Evolutionary conservation across 2,797 vertebrate genomes (phyloP), one percentile per base, ranked within the genome.

Genomic region (Platalea minor): DNA sequence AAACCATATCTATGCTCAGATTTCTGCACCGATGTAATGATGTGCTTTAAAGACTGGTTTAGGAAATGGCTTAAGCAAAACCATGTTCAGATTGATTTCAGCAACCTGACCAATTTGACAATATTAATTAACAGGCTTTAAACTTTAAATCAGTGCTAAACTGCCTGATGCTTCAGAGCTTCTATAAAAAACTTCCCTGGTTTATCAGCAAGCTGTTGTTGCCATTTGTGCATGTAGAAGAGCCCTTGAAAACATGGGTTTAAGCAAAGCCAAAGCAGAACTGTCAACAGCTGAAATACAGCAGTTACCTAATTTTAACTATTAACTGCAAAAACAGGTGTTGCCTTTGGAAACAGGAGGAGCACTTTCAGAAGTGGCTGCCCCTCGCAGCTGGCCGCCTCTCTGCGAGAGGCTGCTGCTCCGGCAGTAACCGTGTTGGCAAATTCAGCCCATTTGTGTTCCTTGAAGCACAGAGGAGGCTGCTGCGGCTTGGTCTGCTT

Each of bases 221-320:
- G 23, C 46, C 11, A 12, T 31, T 39, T 65, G 25, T 37, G 4
- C 23, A 37, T 4, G 5, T n/a, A 41, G 56, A 74, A 70, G 18
- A 39, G 39, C 31, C 28, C 41, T 80, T 83, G 65, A 89, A 89
- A 89, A 33, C 13, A 72, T 0, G 25, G 14, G 50, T 70, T 94
- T 86, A 72, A 88, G 76, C 43, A 91, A 81, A 85, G 64, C 23
- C 57, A 69, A 88, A 84, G 41, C 25, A 83, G 43, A 81, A 17
- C n/a, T 72, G 28, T 33, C 70, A 72, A 46, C 33, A 92, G 29
- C 54, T 76, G 54, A 79, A 51, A 76, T 0, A 69, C 26, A 87
- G 21, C 13, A 24, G 35, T 57, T 79, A 45, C 39, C 33, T 59
- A 21, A 56, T 61, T 60, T 80, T 69, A 68, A 63, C 56, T 56